phyloP scores from a whole-genome alignment of 2,888 invertebrate genomes.

The Coelopa pilipes region DNA sequence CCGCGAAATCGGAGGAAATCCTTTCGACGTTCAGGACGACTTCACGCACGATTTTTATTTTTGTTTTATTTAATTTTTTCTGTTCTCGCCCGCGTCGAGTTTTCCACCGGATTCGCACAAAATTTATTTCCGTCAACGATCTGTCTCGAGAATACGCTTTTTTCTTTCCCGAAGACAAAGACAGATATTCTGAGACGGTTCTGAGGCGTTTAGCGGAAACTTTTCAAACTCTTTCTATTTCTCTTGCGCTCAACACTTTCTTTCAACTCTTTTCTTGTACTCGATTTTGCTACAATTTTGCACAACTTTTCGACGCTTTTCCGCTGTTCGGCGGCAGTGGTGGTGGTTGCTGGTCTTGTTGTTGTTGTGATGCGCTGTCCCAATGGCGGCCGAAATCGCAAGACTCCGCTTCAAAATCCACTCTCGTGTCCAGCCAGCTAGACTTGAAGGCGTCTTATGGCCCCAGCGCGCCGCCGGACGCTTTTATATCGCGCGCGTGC shows the following conservation, averaged over 20 bases:
- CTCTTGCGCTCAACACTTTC: slow-evolving; percentile 23
- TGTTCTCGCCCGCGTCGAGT: too few species aligned
- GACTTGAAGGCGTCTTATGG: slow-evolving; percentile 68
- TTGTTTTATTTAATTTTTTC: background rate
- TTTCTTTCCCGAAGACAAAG: too few species aligned
- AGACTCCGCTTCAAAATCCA: slow-evolving; percentile 61
- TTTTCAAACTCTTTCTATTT: background rate
- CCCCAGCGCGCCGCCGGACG: slow-evolving; percentile 58
- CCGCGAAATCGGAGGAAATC: background rate
- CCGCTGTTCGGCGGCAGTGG: background rate
- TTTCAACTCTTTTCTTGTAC: slow-evolving; percentile 17
- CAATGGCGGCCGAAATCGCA: slow-evolving; percentile 45
- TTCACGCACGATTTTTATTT: background rate
- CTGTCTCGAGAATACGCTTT: too few species aligned
- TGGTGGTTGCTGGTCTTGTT: slow-evolving; percentile 25
- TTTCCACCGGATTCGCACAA: too few species aligned
- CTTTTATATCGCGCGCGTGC: slow-evolving; percentile 61
- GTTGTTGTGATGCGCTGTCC: slow-evolving; percentile 8
- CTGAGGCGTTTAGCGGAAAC: too few species aligned
- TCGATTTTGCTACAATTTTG: slow-evolving; percentile 26
- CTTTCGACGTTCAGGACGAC: background rate
- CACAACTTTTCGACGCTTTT: slow-evolving; percentile 9
- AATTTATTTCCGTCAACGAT: too few species aligned
- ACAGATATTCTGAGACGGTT: too few species aligned
- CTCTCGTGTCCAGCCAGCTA: slow-evolving; percentile 64